Percentiles rank a stretch among this genome's conserved stretches.
These are phyloP conservation scores for Pipistrellus nathusii DNA, from an alignment of 2,797 vertebrate genomes.

Conservation along the genomic window DNA sequence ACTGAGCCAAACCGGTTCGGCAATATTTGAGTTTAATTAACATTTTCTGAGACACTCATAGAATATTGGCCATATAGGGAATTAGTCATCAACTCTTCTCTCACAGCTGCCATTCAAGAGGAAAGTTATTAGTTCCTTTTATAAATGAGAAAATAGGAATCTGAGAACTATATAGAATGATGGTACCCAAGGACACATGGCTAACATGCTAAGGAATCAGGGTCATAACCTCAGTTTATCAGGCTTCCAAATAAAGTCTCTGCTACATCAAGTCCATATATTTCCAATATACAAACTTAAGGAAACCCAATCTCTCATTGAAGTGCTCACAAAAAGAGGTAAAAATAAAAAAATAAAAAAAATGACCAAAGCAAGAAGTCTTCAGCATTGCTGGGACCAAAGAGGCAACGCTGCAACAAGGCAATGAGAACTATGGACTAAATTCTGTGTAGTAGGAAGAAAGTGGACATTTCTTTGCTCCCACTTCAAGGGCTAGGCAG, in stretches of 20 bases:
- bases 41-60: conserved; percentile 24
- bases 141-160: background rate
- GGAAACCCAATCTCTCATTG: background rate
- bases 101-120: background rate
- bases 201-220: background rate
- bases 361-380: background rate
- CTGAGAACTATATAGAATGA: background rate
- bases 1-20: too few species aligned
- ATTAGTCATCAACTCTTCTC: conserved; percentile 28
- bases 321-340: background rate
- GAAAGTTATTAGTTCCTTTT: background rate
- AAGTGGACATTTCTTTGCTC: background rate
- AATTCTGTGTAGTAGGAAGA: background rate
- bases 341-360: background rate
- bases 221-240: background rate
- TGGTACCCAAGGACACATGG: background rate
- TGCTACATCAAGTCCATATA: background rate
- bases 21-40: background rate
- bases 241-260: background rate
- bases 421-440: background rate
- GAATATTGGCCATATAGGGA: background rate
- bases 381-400: background rate
- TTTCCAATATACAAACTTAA: background rate
- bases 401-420: background rate
- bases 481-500: background rate